Conservation (phyloP, 2,797 vertebrate genomes). For the Mareca penelope region DNA sequence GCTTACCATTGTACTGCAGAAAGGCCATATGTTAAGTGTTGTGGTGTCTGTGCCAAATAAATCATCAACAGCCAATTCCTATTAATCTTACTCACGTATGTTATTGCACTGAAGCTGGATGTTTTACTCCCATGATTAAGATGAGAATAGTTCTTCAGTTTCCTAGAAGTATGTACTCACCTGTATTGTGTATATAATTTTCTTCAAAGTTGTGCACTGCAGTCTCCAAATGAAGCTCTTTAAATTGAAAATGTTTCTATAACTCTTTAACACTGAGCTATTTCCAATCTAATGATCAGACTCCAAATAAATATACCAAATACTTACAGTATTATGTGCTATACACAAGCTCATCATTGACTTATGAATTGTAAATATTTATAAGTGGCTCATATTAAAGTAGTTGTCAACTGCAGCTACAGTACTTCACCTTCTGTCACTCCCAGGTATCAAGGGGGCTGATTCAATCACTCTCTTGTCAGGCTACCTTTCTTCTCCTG, state of each 20-base stretch:
- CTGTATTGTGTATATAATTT: conserved; percentile 11
- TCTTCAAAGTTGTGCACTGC: background rate
- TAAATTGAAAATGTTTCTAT: conserved; percentile 43
- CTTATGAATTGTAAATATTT: conserved; percentile 82
- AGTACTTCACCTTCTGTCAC: conserved; percentile 78
- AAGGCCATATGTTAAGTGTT: conserved; percentile 1
- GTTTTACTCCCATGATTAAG: conserved; percentile 10
- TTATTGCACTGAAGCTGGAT: background rate
- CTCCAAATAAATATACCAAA: conserved; percentile 66
- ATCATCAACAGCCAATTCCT: background rate
- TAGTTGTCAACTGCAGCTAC: conserved; percentile 75
- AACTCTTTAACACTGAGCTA: conserved; percentile 43
- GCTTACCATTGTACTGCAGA: background rate
- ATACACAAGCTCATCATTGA: conserved; percentile 65
- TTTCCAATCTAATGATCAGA: conserved; percentile 42
- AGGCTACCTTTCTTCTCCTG: conserved; percentile 77
- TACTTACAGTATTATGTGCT: conserved; percentile 59
- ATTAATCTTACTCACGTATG: background rate
- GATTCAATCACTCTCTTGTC: conserved; percentile 78
- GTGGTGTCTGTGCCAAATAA: conserved; percentile 8
- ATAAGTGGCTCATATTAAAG: conserved; percentile 80
- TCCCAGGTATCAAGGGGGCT: conserved; percentile 74
- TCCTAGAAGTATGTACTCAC: conserved; percentile 12
- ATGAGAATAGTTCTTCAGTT: background rate
- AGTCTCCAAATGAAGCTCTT: conserved; percentile 1